A percentile compares a stretch with the other conserved stretches of the same genome.
These are phyloP conservation scores for Liodrosophila aerea DNA, from an alignment of 2,888 invertebrate species.

Conservation along the genomic window DNA sequence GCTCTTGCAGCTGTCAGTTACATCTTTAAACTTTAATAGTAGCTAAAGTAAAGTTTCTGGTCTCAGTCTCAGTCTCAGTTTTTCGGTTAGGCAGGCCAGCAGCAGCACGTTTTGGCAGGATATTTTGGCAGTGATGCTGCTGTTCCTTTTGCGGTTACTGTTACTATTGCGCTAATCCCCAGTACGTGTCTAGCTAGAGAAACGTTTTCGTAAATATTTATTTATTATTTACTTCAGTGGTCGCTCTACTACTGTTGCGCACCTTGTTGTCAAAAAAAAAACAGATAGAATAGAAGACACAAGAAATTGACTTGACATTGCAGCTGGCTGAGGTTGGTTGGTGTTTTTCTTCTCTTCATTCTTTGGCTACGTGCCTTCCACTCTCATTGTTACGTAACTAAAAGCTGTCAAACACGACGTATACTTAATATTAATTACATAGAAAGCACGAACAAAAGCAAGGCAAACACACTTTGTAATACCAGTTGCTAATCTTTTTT, in stretches of 20 bases:
- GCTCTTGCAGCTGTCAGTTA: constrained; percentile 63
- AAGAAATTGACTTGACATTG: constrained; percentile 59
- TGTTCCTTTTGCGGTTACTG: constrained; percentile 16
- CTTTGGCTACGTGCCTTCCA: constrained; percentile 60
- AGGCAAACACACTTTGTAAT: constrained; percentile 36
- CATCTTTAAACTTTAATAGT: constrained; percentile 73
- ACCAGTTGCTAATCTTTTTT: constrained; percentile 40
- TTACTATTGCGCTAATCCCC: constrained; percentile 61
- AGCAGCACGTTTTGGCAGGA: constrained; percentile 54
- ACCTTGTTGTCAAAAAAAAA: constrained; percentile 58
- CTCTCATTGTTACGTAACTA: constrained; percentile 34
- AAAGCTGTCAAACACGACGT: constrained; percentile 70
- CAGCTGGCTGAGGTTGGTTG: constrained; percentile 40
- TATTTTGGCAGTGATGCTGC: constrained; percentile 15
- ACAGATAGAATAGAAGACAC: not conserved
- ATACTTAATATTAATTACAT: constrained; percentile 74
- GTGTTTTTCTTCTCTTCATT: constrained; percentile 32
- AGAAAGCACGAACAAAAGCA: constrained; percentile 31
- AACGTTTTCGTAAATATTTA: constrained; percentile 72
- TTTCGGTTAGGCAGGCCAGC: constrained; percentile 45
- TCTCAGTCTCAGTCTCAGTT: not conserved
- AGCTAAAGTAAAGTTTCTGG: constrained; percentile 48
- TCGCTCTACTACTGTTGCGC: constrained; percentile 35
- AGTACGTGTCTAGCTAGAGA: constrained; percentile 69
- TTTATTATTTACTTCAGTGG: constrained; percentile 71